These are phyloP conservation scores for Phaethon lepturus DNA, from an alignment of 2,113 vertebrate species.

Conservation along the genomic window DNA sequence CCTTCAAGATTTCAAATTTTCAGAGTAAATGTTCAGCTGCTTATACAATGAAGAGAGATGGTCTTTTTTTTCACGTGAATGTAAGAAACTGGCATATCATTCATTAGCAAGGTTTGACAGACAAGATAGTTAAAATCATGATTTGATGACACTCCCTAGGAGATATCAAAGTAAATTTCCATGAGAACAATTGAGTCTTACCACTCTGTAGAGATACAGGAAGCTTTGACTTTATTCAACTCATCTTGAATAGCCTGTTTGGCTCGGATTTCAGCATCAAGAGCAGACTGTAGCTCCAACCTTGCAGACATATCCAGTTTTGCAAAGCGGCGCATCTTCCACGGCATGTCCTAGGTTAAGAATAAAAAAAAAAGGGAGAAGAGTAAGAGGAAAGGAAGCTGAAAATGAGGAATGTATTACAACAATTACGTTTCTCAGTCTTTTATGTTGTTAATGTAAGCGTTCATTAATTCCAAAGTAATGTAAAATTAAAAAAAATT, in stretches of 20 bases:
- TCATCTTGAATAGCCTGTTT: conserved; percentile 97
- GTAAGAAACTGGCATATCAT: neutral
- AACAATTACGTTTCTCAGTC: neutral
- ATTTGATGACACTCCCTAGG: neutral
- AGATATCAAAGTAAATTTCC: neutral
- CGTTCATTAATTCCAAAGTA: neutral
- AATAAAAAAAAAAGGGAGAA: neutral
- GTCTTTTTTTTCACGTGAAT: neutral
- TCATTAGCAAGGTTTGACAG: neutral
- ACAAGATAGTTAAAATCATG: neutral
- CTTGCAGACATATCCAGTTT: conserved; percentile 99
- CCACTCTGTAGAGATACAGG: conserved; percentile 94
- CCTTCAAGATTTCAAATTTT: neutral
- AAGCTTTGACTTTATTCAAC: conserved; percentile 94
- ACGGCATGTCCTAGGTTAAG: conserved; percentile 91
- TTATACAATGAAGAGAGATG: neutral
- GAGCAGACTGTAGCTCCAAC: conserved; percentile 94
- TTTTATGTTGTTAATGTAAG: neutral
- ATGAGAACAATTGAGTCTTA: conserved; percentile 65
- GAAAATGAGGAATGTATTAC: neutral
- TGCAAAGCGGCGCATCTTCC: conserved; percentile 98
- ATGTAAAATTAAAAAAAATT: neutral
- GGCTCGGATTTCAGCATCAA: conserved; percentile 96
- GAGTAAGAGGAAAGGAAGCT: neutral
- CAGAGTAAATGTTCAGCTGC: neutral